Conservation (phyloP, 2,888 invertebrate species). For the Philonicus albiceps region DNA sequence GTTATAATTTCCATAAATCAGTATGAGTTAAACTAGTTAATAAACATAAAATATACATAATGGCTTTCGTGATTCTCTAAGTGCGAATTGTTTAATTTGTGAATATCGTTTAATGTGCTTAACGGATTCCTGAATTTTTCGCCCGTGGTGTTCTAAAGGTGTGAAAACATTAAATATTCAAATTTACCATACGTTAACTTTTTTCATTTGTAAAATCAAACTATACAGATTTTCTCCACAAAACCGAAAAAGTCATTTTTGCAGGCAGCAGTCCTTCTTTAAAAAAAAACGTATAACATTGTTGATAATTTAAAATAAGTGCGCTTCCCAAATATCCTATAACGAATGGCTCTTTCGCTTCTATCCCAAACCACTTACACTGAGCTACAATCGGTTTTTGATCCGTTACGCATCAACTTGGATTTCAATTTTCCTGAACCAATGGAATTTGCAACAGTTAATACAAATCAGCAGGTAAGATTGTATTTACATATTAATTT, state of each 20-base stretch:
- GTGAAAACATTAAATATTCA: constrained; percentile 16
- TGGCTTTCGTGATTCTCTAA: not conserved
- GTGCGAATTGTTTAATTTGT: not conserved
- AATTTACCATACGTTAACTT: not conserved
- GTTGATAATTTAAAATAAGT: not conserved
- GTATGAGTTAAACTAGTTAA: constrained; percentile 7
- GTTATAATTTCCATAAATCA: constrained; percentile 17
- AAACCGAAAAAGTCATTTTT: not conserved
- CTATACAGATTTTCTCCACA: not conserved
- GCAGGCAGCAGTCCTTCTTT: not conserved
- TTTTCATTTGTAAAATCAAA: not conserved
- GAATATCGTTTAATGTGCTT: constrained; percentile 6
- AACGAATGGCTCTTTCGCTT: constrained; percentile 63
- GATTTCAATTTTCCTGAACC: constrained; percentile 46
- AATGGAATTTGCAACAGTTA: constrained; percentile 48
- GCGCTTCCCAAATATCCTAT: not conserved
- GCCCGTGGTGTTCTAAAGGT: constrained; percentile 37
- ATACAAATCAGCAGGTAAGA: constrained; percentile 49
- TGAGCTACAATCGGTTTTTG: constrained; percentile 60
- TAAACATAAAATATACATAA: not conserved
- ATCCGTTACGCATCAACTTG: constrained; percentile 53
- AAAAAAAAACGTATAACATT: not conserved
- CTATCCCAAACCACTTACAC: constrained; percentile 58
- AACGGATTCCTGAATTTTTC: constrained; percentile 6
- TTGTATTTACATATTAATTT: not conserved